These are phyloP conservation scores for Neoniphon sammara DNA, from an alignment of 2,797 vertebrate genomes.

Conservation along the genomic window DNA sequence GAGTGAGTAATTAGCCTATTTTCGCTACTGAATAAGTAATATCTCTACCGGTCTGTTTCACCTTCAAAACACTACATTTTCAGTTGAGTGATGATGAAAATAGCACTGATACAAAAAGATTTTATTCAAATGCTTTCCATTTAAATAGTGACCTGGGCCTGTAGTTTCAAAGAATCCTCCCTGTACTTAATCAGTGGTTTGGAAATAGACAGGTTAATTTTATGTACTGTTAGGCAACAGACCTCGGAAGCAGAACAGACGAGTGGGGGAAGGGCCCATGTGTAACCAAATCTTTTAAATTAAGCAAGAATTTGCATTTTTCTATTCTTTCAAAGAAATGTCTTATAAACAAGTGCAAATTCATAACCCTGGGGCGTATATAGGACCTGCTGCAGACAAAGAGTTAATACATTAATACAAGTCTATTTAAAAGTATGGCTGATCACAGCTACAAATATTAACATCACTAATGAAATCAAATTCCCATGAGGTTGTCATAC, in stretches of 20 bases:
- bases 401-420: no score
- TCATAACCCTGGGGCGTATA: no score
- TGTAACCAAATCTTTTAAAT: background rate
- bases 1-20: background rate
- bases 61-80: constrained; percentile 16
- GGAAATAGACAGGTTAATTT: background rate
- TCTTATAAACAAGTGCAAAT: no score
- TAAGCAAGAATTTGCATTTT: no score
- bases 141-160: background rate
- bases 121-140: background rate
- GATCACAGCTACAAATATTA: background rate
- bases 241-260: background rate
- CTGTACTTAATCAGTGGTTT: background rate
- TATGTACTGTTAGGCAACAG: no score
- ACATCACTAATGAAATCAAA: background rate
- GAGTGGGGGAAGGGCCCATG: background rate
- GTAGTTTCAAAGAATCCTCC: background rate
- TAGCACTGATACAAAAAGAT: background rate
- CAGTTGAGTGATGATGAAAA: background rate
- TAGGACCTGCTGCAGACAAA: no score
- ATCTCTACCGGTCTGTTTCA: background rate
- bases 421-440: no score
- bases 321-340: no score
- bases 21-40: background rate
- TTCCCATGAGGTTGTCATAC: background rate